Conservation (phyloP, 2,797 vertebrate species). For the Oreortyx pictus region DNA sequence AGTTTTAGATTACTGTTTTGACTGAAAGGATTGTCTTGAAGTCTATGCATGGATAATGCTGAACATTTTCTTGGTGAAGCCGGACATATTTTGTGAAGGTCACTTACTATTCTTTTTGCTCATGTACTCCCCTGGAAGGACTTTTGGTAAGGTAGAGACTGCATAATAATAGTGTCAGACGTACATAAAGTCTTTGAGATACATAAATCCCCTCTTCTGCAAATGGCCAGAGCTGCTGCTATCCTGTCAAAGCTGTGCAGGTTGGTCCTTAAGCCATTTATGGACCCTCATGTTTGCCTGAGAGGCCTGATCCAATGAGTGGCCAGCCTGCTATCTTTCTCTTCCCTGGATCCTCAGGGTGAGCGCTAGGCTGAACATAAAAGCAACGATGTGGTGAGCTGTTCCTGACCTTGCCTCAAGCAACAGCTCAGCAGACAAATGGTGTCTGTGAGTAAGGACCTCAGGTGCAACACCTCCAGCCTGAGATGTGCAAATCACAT, state of each 20-base stretch:
- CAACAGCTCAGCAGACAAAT: background rate
- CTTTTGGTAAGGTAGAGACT: rapidly evolving
- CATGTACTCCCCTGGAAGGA: background rate
- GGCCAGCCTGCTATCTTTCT: background rate
- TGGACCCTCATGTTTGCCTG: background rate
- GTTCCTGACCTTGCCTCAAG: background rate
- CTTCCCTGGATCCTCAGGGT: background rate
- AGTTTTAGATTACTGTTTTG: background rate
- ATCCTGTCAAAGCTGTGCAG: background rate
- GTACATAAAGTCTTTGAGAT: background rate
- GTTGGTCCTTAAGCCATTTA: background rate
- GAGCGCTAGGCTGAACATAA: background rate
- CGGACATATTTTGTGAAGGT: background rate
- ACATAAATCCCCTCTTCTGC: background rate
- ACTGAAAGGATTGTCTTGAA: background rate
- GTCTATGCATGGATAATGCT: background rate
- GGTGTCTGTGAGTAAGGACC: background rate
- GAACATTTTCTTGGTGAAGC: background rate
- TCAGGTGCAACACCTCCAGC: background rate
- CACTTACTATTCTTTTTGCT: background rate
- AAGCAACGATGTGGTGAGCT: too few species aligned
- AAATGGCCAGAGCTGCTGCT: background rate
- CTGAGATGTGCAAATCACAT: background rate
- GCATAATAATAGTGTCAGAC: rapidly evolving
- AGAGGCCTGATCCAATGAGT: background rate